A percentile compares a stretch with the other conserved stretches of the same genome.
These are phyloP conservation scores for Vireo griseus DNA, from an alignment of 2,797 vertebrate species.

Conservation along the genomic window DNA sequence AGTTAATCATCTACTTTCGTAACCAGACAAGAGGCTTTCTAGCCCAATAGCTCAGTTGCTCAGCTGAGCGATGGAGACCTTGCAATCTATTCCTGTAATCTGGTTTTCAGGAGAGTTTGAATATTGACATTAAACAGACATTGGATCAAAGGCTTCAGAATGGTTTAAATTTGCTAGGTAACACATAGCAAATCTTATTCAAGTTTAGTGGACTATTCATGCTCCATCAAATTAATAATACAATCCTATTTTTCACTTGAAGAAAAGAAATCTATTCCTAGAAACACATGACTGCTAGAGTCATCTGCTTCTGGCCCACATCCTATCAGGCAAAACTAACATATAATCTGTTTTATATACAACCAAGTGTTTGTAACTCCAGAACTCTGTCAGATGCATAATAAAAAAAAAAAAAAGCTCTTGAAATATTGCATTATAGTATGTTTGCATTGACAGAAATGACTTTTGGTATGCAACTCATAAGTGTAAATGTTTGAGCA, in stretches of 20 bases:
- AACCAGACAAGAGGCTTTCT: not conserved
- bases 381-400: not conserved
- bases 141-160: not conserved
- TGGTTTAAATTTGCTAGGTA: not conserved
- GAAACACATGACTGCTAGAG: not conserved
- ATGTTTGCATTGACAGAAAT: not conserved
- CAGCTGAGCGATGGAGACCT: not conserved
- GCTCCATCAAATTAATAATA: not conserved
- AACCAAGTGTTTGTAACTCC: not conserved
- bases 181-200: not conserved
- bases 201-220: not conserved
- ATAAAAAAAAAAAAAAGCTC: not conserved
- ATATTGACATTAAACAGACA: not conserved
- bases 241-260: not conserved
- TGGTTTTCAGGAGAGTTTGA: accelerated
- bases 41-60: not conserved
- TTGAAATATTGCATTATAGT: not conserved
- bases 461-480: not conserved
- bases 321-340: not conserved
- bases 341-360: not conserved
- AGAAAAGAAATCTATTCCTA: not conserved
- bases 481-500: not conserved
- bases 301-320: not conserved
- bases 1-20: not conserved
- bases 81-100: not conserved